These are phyloP conservation scores for Trematocara variabile DNA, from an alignment of 2,113 vertebrate genomes.

Conservation along the genomic window DNA sequence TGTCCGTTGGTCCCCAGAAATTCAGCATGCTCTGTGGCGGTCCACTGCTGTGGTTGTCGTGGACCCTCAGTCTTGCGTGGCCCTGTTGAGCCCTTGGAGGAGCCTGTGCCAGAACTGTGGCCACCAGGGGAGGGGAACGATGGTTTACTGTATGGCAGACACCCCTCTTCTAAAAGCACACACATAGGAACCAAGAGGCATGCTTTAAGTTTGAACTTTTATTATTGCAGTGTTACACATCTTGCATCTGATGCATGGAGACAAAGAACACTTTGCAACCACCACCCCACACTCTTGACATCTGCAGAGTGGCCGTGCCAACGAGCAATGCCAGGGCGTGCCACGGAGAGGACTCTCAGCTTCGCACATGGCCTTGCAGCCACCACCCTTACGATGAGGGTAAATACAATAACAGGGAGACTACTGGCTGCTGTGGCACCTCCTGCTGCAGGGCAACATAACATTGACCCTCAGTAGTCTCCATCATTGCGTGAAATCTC, in stretches of 20 bases:
- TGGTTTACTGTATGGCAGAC: conserved; percentile 95
- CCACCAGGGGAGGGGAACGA: conserved; percentile 94
- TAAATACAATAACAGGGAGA: conserved; percentile 47
- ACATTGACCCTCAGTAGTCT: conserved; percentile 57
- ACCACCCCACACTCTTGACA: conserved; percentile 23
- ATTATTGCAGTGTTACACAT: conserved; percentile 8
- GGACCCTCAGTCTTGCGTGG: conserved; percentile 86
- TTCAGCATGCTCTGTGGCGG: conserved; percentile 85
- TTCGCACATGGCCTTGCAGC: conserved; percentile 46
- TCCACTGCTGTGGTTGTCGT: conserved; percentile 79
- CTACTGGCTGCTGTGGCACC: conserved; percentile 27
- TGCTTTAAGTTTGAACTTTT: background rate
- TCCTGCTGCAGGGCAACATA: conserved; percentile 47
- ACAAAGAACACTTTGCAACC: conserved; percentile 35
- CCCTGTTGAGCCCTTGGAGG: conserved; percentile 96
- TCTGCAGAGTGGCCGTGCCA: conserved; percentile 64
- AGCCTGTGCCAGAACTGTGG: conserved; percentile 95
- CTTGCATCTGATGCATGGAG: conserved; percentile 35
- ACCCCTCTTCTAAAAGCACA: conserved; percentile 83
- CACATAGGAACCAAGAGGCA: conserved; percentile 13
- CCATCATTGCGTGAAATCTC: conserved; percentile 50
- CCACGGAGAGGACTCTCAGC: conserved; percentile 28
- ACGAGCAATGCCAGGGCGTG: conserved; percentile 36
- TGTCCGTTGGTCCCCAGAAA: conserved; percentile 89
- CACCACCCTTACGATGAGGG: conserved; percentile 25